Conservation (phyloP, 2,888 invertebrate genomes). For the Andrena dorsata region DNA sequence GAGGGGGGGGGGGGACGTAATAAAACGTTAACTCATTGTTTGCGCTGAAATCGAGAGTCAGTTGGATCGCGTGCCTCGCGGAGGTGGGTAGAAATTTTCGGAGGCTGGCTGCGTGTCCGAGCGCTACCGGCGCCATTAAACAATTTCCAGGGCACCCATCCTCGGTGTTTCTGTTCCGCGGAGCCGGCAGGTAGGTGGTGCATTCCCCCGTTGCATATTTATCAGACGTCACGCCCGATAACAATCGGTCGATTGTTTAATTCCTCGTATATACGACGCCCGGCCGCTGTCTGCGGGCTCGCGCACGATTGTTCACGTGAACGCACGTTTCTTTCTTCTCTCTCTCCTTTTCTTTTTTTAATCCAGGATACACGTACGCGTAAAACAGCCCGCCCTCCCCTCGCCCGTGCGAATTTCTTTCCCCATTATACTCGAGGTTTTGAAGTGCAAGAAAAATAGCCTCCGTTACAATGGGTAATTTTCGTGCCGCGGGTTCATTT, state of each 20-base stretch:
- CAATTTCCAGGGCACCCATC: constrained; percentile 66
- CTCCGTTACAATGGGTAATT: constrained; percentile 58
- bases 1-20: background rate
- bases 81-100: constrained; percentile 43
- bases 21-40: constrained; percentile 51
- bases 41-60: constrained; percentile 24
- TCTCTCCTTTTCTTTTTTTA: background rate
- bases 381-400: constrained; percentile 4
- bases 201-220: constrained; percentile 76
- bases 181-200: constrained; percentile 28
- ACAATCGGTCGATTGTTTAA: constrained; percentile 77
- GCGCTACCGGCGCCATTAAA: constrained; percentile 52
- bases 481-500: constrained; percentile 58
- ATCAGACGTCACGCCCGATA: constrained; percentile 77
- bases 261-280: constrained; percentile 58
- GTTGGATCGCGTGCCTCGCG: constrained; percentile 21
- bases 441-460: constrained; percentile 59
- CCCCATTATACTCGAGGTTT: constrained; percentile 41
- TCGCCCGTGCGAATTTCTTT: constrained; percentile 52
- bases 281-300: constrained; percentile 35
- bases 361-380: constrained; percentile 3
- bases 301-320: constrained; percentile 50
- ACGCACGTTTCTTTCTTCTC: constrained; percentile 1
- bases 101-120: constrained; percentile 40
- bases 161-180: constrained; percentile 56